Conservation (phyloP, 2,888 invertebrate species). For the Drosophila engyochracea region DNA sequence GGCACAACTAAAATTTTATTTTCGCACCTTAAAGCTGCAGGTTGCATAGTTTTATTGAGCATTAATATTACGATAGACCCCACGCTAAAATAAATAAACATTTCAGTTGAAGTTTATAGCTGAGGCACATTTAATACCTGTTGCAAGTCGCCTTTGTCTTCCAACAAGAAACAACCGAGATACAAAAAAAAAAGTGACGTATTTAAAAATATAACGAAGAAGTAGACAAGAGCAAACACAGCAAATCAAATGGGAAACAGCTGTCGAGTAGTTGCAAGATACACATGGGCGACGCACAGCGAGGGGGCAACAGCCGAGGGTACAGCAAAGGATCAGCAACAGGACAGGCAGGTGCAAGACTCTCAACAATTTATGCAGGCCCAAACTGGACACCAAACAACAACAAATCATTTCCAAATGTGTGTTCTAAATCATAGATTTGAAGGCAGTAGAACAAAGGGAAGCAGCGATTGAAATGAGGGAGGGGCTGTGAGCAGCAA, state of each 20-base stretch:
- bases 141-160: conserved; percentile 28
- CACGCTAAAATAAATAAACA: conserved; percentile 35
- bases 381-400: conserved; percentile 48
- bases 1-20: conserved; percentile 36
- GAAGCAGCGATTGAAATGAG: background rate
- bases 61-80: conserved; percentile 34
- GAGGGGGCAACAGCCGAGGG: conserved; percentile 21
- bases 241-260: conserved; percentile 58
- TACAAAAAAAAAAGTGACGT: background rate
- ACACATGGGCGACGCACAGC: conserved; percentile 56
- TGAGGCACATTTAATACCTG: conserved; percentile 28
- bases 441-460: conserved; percentile 15
- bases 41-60: conserved; percentile 39
- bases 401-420: conserved; percentile 4
- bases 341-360: conserved; percentile 65
- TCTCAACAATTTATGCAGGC: conserved; percentile 58
- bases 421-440: conserved; percentile 51
- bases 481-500: conserved; percentile 9
- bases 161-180: conserved; percentile 21
- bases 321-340: conserved; percentile 42
- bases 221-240: conserved; percentile 27
- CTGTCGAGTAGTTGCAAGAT: conserved; percentile 49
- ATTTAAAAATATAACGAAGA: conserved; percentile 3
- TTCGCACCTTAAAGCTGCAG: conserved; percentile 49
- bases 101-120: conserved; percentile 3